phyloP scores from a whole-genome alignment of 2,888 invertebrate species.

The Onchidella celtica region DNA sequence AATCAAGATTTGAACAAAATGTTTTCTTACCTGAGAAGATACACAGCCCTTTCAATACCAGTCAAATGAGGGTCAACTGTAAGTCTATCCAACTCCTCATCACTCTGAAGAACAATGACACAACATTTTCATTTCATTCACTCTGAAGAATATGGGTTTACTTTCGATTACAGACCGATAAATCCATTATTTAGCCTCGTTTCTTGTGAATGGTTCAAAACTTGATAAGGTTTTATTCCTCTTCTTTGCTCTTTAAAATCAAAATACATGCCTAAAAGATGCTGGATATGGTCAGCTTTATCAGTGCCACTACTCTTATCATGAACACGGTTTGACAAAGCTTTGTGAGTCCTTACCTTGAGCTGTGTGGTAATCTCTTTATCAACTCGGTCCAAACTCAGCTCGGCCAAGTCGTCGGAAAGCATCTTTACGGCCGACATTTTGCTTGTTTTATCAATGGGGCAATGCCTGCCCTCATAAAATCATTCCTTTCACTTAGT shows the following conservation, averaged over 20 bases:
- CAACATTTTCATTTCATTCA: too few relatives aligned
- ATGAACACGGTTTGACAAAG: too few relatives aligned
- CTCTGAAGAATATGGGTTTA: too few relatives aligned
- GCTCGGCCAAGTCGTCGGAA: conserved; percentile 52
- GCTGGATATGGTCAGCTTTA: too few relatives aligned
- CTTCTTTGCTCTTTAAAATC: too few relatives aligned
- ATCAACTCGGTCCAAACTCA: conserved; percentile 54
- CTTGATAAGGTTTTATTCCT: too few relatives aligned
- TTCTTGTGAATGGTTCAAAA: too few relatives aligned
- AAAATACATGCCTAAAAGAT: too few relatives aligned
- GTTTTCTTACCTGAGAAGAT: conserved; percentile 53
- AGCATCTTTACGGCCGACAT: conserved; percentile 52
- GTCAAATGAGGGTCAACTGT: conserved; percentile 54
- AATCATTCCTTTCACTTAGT: conserved; percentile 36
- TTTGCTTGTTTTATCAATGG: conserved; percentile 28
- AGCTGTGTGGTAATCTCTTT: conserved; percentile 50
- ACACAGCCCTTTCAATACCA: conserved; percentile 54
- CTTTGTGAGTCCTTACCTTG: too few relatives aligned
- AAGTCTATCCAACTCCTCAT: conserved; percentile 47
- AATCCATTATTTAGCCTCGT: too few relatives aligned
- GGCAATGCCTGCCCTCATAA: conserved; percentile 45
- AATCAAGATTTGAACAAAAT: not conserved
- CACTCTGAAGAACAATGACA: conserved; percentile 47
- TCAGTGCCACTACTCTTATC: too few relatives aligned
- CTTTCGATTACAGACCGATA: too few relatives aligned